A percentile compares a stretch with the other conserved stretches of the same genome.
phyloP scores from a whole-genome alignment of 2,888 invertebrate species.

The Ctenicera cuprea region DNA sequence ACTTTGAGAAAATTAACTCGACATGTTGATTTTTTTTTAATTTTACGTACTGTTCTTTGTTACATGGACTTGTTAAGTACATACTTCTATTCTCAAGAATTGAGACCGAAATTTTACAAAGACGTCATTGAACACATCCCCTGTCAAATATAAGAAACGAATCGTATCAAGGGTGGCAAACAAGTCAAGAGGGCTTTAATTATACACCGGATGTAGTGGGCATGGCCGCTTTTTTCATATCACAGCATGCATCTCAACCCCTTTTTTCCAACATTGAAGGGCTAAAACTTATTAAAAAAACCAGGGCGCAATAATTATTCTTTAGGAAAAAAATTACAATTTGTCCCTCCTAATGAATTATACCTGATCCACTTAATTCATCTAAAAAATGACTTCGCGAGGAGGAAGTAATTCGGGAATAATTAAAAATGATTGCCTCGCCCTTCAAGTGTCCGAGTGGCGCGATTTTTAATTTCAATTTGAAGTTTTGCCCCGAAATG shows the following conservation, averaged over 20 bases:
- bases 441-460: conserved; percentile 55
- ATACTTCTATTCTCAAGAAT: too few species aligned
- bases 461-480: conserved; percentile 66
- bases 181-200: conserved; percentile 29
- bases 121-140: background rate
- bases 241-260: conserved; percentile 10
- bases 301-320: background rate
- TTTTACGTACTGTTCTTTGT: too few species aligned
- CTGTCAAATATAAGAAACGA: conserved; percentile 7
- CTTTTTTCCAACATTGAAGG: background rate
- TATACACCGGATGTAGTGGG: conserved; percentile 24
- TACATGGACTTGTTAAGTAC: too few species aligned
- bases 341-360: conserved; percentile 39
- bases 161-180: conserved; percentile 39
- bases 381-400: conserved; percentile 45
- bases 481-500: conserved; percentile 62
- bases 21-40: too few species aligned
- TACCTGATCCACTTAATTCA: conserved; percentile 40
- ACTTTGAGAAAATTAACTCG: too few species aligned
- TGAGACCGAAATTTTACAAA: background rate
- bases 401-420: conserved; percentile 37
- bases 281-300: conserved; percentile 13
- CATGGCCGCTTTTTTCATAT: conserved; percentile 4
- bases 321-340: conserved; percentile 23
- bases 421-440: conserved; percentile 53